Percentiles rank a stretch among this genome's conserved stretches.
Evolutionary conservation across 2,113 vertebrate genomes (phyloP).

Genomic region (Mola mola): DNA sequence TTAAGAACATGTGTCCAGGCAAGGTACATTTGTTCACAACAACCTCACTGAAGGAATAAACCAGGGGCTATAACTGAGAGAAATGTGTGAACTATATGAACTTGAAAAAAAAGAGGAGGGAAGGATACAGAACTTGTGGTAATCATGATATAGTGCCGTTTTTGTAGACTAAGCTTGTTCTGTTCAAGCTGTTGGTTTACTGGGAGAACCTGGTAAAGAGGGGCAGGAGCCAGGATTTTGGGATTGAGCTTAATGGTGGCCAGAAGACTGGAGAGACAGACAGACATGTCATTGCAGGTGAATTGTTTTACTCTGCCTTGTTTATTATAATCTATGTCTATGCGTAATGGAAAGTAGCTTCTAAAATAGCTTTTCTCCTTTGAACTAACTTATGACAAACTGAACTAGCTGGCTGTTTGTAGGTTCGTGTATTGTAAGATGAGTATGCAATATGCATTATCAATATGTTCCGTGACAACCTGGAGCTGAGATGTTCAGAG

Average conservation of each 20-base stretch:
- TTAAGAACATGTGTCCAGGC: background rate
- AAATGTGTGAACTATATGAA: slow-evolving; percentile 55
- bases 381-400: too few relatives aligned
- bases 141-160: slow-evolving; percentile 19
- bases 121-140: slow-evolving; percentile 18
- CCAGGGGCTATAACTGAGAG: slow-evolving; percentile 19
- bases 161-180: slow-evolving; percentile 17
- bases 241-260: background rate
- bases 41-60: slow-evolving; percentile 15
- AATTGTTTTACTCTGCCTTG: too few relatives aligned
- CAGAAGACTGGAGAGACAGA: background rate
- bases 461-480: background rate
- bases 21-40: slow-evolving; percentile 5
- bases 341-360: too few relatives aligned
- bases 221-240: slow-evolving; percentile 7
- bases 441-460: too few relatives aligned
- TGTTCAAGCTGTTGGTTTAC: slow-evolving; percentile 33
- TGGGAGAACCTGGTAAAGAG: slow-evolving; percentile 14
- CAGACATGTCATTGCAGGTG: slow-evolving; percentile 39
- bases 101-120: slow-evolving; percentile 8
- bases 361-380: too few relatives aligned
- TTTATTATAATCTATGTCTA: too few relatives aligned
- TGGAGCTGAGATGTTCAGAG: background rate
- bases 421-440: background rate
- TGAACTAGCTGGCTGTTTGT: too few relatives aligned